Conservation (phyloP, 2,888 invertebrate genomes). For the Cephus nigrinus region DNA sequence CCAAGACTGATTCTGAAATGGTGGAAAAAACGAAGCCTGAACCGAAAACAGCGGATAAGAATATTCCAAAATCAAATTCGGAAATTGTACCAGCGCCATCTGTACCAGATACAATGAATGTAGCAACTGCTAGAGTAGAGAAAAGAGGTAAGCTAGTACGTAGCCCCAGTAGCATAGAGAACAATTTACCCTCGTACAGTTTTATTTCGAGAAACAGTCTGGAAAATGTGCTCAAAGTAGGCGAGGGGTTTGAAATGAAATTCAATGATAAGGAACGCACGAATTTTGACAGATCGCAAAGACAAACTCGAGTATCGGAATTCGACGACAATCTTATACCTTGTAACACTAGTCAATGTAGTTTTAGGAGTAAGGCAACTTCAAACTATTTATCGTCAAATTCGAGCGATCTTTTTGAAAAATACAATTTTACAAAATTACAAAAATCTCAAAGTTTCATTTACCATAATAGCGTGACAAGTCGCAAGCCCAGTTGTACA, state of each 20-base stretch:
- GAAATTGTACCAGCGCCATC: conserved; percentile 7
- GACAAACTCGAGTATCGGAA: too few species aligned
- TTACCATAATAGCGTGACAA: neutral
- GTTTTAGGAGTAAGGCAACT: neutral
- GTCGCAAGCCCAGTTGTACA: neutral
- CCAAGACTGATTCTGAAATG: neutral
- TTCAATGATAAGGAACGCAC: conserved; percentile 20
- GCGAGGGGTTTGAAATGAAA: conserved; percentile 23
- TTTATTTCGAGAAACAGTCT: conserved; percentile 44
- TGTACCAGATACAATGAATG: conserved; percentile 17
- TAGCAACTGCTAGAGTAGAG: conserved; percentile 53
- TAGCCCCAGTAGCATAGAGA: conserved; percentile 38
- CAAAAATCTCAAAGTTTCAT: neutral
- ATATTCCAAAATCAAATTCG: neutral
- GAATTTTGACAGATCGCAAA: conserved; percentile 22
- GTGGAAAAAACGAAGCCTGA: conserved; percentile 10
- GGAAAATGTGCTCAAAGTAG: conserved; percentile 35
- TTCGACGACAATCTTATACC: neutral
- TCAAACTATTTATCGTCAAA: neutral
- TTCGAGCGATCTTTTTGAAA: neutral
- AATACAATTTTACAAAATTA: neutral
- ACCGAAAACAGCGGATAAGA: neutral
- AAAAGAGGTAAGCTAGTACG: conserved; percentile 63
- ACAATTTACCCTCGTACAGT: conserved; percentile 44
- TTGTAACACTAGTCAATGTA: neutral